Evolutionary conservation across 1,140 invertebrate genomes (phyloP), one percentile per base, ranked within the genome.

Genomic region (Hermatobates lingyangjiaoensis): DNA sequence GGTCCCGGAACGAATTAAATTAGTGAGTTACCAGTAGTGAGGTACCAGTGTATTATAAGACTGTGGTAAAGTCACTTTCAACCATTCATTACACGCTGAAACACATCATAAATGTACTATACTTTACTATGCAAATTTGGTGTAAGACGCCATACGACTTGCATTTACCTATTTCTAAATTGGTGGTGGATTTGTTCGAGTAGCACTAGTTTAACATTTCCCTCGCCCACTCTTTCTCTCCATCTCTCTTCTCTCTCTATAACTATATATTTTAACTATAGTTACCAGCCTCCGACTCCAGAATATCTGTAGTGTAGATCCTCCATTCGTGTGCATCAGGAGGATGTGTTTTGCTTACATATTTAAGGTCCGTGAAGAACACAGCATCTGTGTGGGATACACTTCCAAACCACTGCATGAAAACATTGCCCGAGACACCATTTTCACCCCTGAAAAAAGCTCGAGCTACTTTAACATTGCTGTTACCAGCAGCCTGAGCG

Each of bases 281-380:
- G 54, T 69, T 73, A 64, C 81, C 81, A 58, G 76, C 77, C 53
- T 80, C 76, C 2, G 76, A 72, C 58, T 89, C 84, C 15, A 91
- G 77, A 50, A 91, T 85, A 62, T 94, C 90, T 0, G 87, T 92
- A 3, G 85, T 83, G 57, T 81, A 87, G 39, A 93, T 76, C 61
- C 89, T 86, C 89, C 90, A 94, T 23, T 79, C 74, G 64, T 93
- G 87, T 56, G 80, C 70, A 0, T 81, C 79, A 39, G 73, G 74
- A 47, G 60, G 62, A 52, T 54, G 66, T 57, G 58, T 69, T 58
- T 66, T 71, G 61, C 63, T 61, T 0, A 76, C 71, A 52, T 83
- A 77, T 60, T 80, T 75, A 14, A 87, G 64, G 68, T 86, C 76
- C 0, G 78, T 71, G 55, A 79, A 74, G 18, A 88, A 77, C 38